These are phyloP conservation scores for Agapornis roseicollis DNA, from an alignment of 2,113 vertebrate genomes.

Conservation along the genomic window DNA sequence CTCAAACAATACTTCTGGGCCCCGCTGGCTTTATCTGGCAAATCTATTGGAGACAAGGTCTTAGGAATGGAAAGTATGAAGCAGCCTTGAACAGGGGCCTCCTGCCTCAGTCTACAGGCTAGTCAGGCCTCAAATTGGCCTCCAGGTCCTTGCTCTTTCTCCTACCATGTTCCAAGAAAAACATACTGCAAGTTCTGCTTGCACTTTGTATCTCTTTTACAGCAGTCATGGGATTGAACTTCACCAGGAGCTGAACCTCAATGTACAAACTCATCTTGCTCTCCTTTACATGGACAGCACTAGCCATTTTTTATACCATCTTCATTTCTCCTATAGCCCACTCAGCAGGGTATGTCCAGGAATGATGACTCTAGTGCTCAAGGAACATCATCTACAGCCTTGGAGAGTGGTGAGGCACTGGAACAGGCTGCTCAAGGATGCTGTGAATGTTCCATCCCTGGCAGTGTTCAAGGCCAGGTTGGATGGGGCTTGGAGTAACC, in stretches of 20 bases:
- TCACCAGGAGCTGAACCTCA: not conserved
- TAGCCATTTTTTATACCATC: not conserved
- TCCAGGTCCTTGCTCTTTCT: constrained; percentile 31
- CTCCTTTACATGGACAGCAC: not conserved
- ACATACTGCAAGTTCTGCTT: not conserved
- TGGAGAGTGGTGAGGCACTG: not conserved
- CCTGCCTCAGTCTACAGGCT: not conserved
- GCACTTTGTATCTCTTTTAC: not conserved
- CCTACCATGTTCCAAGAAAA: constrained; percentile 3
- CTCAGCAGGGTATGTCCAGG: not conserved
- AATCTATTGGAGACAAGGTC: constrained; percentile 30
- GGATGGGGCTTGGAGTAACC: not conserved
- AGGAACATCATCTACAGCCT: not conserved
- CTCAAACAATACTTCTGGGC: constrained; percentile 22
- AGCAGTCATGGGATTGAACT: not conserved
- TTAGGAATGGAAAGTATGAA: constrained; percentile 52
- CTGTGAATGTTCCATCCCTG: not conserved
- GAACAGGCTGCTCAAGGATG: not conserved
- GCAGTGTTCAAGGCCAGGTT: not conserved
- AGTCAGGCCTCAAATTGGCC: not conserved
- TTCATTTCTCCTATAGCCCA: not conserved
- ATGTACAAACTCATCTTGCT: not conserved
- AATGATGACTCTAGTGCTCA: not conserved
- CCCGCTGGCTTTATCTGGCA: constrained; percentile 13
- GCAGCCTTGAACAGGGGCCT: constrained; percentile 15